Evolutionary conservation across 2,888 invertebrate species (phyloP), one percentile per base, ranked within the genome.

Genomic region (Chelonus formosanus): DNA sequence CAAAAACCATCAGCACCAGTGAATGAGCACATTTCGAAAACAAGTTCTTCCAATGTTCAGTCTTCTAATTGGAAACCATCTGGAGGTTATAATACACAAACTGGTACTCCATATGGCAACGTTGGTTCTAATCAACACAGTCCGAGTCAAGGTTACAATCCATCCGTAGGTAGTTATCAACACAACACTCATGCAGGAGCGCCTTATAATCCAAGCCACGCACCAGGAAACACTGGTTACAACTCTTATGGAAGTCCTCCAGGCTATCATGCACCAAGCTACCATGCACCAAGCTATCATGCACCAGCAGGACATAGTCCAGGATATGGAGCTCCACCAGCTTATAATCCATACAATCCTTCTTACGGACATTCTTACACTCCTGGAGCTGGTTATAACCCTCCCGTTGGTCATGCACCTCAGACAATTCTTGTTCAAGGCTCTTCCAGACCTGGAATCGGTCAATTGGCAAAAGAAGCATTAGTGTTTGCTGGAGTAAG

Each of bases 381-480:
- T n/a, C 67, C 70, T 3, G 73, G 72, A 3, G 69, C 61, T 3
- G 69, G 73, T 57, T 73, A 73, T 67, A 73, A 73, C 63, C 74
- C 76, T 6, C 72, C 75, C 3, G 72, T 78, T 47, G 76, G 76
- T 8, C 77, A 76, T 31, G 71, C 70, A 0, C 76, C 78, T 3
- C 80, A 79, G 43, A 81, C 82, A 2, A 70, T 84, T 3, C 63
- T 81, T 1, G 10, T 82, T 3, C 78, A 78, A 45, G 45, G 75
- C 2, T 68, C 76, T 0, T 72, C 74, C 36, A 75, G 76, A 34
- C 83, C 83, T 7, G 84, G 84, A 7, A 81, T 84, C 32, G 84
- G 84, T 0, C 84, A 84, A 66, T 68, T 84, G 4, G 84, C 83
- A 3, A 84, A 84, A 69, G 84, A 84, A 68, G 84, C 84, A 6